phyloP scores from a whole-genome alignment of 2,113 vertebrate genomes.

The Microcebus lehilahytsara region DNA sequence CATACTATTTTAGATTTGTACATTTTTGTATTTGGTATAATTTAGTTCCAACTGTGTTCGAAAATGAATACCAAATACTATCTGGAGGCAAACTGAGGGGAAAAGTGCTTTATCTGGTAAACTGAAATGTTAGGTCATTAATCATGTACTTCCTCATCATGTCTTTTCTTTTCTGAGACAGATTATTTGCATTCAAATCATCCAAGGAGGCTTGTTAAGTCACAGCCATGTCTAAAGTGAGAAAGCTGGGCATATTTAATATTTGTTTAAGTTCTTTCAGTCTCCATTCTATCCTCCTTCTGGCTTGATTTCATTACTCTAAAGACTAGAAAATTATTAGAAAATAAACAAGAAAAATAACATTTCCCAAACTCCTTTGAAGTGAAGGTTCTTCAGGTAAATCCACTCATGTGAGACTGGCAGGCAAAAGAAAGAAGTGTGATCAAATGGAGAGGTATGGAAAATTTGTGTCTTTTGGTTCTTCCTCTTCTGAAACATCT shows the following conservation, averaged over 20 bases:
- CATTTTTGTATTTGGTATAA: slow-evolving; percentile 80
- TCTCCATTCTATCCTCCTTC: not conserved
- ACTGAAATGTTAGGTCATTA: slow-evolving; percentile 79
- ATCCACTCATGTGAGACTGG: not conserved
- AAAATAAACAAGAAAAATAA: not conserved
- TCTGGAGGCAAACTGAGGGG: slow-evolving; percentile 77
- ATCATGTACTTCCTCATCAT: slow-evolving; percentile 76
- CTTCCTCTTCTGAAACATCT: not conserved
- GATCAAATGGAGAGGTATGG: not conserved
- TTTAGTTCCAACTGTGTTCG: slow-evolving; percentile 74
- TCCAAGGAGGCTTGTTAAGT: slow-evolving; percentile 58
- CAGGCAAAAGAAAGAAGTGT: not conserved
- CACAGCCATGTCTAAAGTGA: slow-evolving; percentile 58
- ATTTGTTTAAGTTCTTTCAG: slow-evolving; percentile 37
- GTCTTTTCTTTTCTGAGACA: slow-evolving; percentile 3
- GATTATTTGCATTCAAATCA: slow-evolving; percentile 65
- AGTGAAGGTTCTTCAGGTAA: not conserved
- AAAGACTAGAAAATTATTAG: not conserved
- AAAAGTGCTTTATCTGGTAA: slow-evolving; percentile 66
- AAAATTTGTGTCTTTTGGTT: not conserved
- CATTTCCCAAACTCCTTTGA: not conserved
- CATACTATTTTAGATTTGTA: slow-evolving; percentile 75
- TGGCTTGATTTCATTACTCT: not conserved
- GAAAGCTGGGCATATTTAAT: slow-evolving; percentile 69
- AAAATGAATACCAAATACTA: slow-evolving; percentile 79